Evolutionary conservation across 2,888 invertebrate species (phyloP).

Genomic region (Caenorhabditis angaria): DNA sequence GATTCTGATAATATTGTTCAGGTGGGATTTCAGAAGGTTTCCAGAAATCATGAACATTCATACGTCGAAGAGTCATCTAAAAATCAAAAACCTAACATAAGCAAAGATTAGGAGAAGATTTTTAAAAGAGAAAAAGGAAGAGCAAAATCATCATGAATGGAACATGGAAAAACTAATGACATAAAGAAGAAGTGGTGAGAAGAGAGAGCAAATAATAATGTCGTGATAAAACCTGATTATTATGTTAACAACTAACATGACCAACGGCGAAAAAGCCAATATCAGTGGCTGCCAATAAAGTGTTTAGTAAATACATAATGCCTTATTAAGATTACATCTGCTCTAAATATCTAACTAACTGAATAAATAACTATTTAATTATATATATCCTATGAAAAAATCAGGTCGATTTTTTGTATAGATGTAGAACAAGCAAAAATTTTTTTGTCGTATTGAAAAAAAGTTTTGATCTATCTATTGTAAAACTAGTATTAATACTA

Average conservation of each 20-base stretch:
- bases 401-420: neutral
- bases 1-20: slow-evolving; percentile 26
- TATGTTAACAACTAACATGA: slow-evolving; percentile 2
- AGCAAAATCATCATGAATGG: neutral
- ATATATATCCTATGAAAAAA: too few relatives aligned
- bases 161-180: slow-evolving; percentile 1
- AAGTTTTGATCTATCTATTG: too few relatives aligned
- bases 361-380: neutral
- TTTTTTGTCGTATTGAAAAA: too few relatives aligned
- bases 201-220: neutral
- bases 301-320: neutral
- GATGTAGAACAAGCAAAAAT: neutral
- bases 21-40: slow-evolving; percentile 27
- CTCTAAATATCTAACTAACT: too few relatives aligned
- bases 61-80: slow-evolving; percentile 32
- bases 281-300: slow-evolving; percentile 1
- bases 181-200: slow-evolving; percentile 4
- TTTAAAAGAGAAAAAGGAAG: slow-evolving; percentile 7
- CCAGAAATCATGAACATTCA: slow-evolving; percentile 36
- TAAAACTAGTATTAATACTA: neutral
- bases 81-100: neutral
- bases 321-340: neutral
- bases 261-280: slow-evolving; percentile 1
- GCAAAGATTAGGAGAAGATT: neutral
- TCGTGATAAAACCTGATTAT: slow-evolving; percentile 4